Evolutionary conservation across 2,888 invertebrate genomes (phyloP).

Genomic region (Ptilodon capucinus): DNA sequence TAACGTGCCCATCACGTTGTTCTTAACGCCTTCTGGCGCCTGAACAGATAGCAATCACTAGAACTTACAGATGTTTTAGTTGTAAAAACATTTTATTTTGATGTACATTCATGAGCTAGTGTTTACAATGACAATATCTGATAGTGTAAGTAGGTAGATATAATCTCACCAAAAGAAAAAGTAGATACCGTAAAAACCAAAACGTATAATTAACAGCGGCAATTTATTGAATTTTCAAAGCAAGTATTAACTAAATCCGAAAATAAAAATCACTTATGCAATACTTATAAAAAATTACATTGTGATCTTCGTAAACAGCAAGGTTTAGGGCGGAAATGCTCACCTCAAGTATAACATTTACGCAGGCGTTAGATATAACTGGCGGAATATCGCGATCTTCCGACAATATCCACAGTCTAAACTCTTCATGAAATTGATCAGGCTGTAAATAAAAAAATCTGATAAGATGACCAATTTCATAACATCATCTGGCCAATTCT

Average conservation of each 20-base stretch:
- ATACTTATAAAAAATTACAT: too few species aligned
- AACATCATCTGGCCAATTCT: too few species aligned
- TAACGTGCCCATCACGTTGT: slow-evolving; percentile 86
- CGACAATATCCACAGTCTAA: slow-evolving; percentile 91
- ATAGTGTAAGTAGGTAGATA: too few species aligned
- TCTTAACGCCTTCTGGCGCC: slow-evolving; percentile 92
- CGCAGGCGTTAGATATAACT: slow-evolving; percentile 88
- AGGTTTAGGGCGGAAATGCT: slow-evolving; percentile 3
- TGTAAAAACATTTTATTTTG: too few species aligned
- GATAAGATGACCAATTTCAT: too few species aligned
- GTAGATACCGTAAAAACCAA: neutral
- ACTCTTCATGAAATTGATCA: slow-evolving; percentile 57
- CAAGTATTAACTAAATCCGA: too few species aligned
- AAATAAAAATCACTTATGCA: too few species aligned
- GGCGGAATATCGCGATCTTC: slow-evolving; percentile 92
- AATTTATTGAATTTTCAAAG: too few species aligned
- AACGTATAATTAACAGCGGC: neutral
- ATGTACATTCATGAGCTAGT: too few species aligned
- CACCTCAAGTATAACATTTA: slow-evolving; percentile 84
- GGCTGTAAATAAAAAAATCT: slow-evolving; percentile 35
- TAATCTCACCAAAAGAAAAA: too few species aligned
- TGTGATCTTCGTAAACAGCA: too few species aligned
- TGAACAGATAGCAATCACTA: slow-evolving; percentile 28
- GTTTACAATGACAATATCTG: too few species aligned
- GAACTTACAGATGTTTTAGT: neutral